These are phyloP conservation scores for Varecia variegata DNA, from an alignment of 2,797 vertebrate species.

Conservation along the genomic window DNA sequence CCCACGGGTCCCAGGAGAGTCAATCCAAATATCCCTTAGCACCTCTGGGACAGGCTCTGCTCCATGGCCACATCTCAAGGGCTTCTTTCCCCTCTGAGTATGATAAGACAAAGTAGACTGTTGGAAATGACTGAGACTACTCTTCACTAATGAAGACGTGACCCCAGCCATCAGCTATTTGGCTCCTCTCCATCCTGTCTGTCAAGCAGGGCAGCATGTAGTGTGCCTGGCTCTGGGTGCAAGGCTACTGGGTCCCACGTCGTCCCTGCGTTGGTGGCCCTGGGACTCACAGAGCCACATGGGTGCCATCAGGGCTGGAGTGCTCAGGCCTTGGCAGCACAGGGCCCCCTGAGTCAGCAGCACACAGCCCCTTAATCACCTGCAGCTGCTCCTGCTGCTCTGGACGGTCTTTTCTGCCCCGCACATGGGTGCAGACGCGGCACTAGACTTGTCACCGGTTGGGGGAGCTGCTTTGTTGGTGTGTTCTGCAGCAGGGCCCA, in stretches of 20 bases:
- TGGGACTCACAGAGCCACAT: not conserved
- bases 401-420: not conserved
- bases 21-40: not conserved
- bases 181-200: fast-evolving
- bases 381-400: too few relatives aligned
- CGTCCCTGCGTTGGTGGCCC: fast-evolving
- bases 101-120: not conserved
- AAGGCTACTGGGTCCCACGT: fast-evolving
- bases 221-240: not conserved
- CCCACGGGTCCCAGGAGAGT: not conserved
- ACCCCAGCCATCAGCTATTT: too few relatives aligned
- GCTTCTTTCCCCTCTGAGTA: not conserved
- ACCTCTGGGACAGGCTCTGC: fast-evolving
- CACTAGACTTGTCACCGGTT: not conserved
- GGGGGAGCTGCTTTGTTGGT: not conserved
- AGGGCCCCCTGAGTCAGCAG: fast-evolving
- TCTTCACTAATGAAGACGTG: not conserved
- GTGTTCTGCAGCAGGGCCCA: not conserved
- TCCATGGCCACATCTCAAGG: not conserved
- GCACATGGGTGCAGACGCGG: fast-evolving
- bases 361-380: not conserved
- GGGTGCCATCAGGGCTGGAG: not conserved
- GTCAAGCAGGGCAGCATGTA: not conserved
- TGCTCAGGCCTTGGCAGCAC: not conserved
- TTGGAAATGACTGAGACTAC: not conserved